These are phyloP conservation scores for Drosophila mayri DNA, from an alignment of 1,140 invertebrate genomes.

Conservation along the genomic window DNA sequence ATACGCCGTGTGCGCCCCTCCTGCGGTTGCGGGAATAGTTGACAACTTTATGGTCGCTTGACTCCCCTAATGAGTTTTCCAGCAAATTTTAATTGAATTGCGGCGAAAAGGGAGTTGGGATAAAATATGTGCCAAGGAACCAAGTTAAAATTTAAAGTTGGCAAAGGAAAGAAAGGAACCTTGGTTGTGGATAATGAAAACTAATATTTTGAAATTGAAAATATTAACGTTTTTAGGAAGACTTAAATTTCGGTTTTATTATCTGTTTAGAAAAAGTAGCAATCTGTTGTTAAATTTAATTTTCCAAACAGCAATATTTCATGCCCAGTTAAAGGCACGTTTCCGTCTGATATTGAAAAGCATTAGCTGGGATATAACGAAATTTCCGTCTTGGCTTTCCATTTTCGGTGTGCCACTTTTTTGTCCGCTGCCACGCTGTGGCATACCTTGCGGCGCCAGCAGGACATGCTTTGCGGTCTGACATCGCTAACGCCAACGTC, in stretches of 20 bases:
- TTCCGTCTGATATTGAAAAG: constrained; percentile 31
- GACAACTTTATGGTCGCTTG: constrained; percentile 73
- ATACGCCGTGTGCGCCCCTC: constrained; percentile 49
- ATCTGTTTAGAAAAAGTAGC: neutral
- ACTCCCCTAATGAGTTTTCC: constrained; percentile 63
- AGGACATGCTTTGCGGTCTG: constrained; percentile 49
- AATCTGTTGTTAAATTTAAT: constrained; percentile 11
- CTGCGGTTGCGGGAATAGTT: constrained; percentile 38
- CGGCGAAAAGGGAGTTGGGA: constrained; percentile 1
- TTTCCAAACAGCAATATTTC: neutral
- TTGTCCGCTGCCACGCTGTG: constrained; percentile 22
- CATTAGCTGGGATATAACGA: constrained; percentile 29
- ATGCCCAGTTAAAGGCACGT: constrained; percentile 3
- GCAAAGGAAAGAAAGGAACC: neutral
- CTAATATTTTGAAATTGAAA: neutral
- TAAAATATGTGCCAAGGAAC: constrained; percentile 8
- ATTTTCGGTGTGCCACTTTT: constrained; percentile 25
- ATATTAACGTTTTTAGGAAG: no score
- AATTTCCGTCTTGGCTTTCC: constrained; percentile 30
- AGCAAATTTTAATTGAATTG: constrained; percentile 70
- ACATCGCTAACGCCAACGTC: neutral
- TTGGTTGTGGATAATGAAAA: neutral
- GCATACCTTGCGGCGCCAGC: constrained; percentile 62
- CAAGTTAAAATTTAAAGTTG: constrained; percentile 3
- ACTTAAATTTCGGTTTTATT: neutral